phyloP scores from a whole-genome alignment of 2,113 vertebrate species.

The Indicator indicator region DNA sequence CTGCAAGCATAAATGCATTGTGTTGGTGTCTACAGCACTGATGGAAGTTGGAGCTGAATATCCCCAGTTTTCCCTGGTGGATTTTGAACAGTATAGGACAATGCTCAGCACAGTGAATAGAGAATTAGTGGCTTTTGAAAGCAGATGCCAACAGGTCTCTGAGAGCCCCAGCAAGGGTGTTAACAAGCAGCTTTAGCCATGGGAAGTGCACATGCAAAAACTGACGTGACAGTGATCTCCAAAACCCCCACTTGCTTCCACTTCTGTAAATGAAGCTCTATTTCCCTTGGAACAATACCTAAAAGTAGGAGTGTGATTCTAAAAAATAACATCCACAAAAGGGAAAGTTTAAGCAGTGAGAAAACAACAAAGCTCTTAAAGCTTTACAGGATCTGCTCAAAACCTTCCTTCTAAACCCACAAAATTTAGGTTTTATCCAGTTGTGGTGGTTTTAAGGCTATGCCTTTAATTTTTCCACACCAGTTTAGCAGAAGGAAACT shows the following conservation, averaged over 20 bases:
- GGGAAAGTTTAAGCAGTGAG: neutral
- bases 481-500: neutral
- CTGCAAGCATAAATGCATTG: neutral
- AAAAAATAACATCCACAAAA: neutral
- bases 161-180: neutral
- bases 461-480: no score
- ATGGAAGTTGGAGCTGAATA: neutral
- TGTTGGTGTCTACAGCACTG: neutral
- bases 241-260: neutral
- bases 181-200: neutral
- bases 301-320: neutral
- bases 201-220: neutral
- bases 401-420: neutral
- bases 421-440: accelerated
- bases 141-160: neutral
- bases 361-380: neutral
- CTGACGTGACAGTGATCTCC: neutral
- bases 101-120: neutral
- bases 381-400: neutral
- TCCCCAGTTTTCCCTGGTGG: neutral
- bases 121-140: neutral
- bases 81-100: neutral
- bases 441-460: no score
- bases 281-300: neutral
- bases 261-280: neutral